Base-by-base conservation (phyloP, 1,140 invertebrate genomes). In the Drosophila lini region DNA sequence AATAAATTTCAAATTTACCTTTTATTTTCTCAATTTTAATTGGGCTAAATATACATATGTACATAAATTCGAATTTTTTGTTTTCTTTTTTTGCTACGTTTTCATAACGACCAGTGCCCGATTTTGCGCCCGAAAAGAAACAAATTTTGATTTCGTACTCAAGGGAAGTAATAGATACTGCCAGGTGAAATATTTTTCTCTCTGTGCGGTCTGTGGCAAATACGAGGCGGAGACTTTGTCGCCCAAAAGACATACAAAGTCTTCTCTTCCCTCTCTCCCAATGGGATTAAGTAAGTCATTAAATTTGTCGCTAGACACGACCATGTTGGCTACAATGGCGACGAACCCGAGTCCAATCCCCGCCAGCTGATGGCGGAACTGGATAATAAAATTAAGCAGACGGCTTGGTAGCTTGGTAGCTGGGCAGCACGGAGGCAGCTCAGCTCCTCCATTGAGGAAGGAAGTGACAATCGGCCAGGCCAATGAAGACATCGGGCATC, bases 281-380 rank as follows among this genome's bases (percentile, higher is more conserved):
- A 81, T 78, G 85, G 48, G 84, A 81, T 81, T 89, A 85, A 90
- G 84, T 89, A 90, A 89, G 85, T 85, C 84, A 89, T 89, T 89
- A 89, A 89, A 89, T 85, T 88, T 89, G 84, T 88, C 84, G 84
- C 84, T 88, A 88, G 84, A 89, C 84, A 88, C 84, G 83, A 88
- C 83, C 77, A 83, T 80, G 68, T 84, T 80, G 80, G 80, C 84
- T 80, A 84, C 77, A 81, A 89, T 86, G 83, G 82, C 80, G 80
- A 88, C 83, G 36, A 53, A 38, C 52, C 19, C 50, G 16, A 53
- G 50, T 13, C 32, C 52, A 83, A 86, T 80, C 58, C 78, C 62
- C 45, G 52, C 59, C 75, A 52, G 64, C 64, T 71, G 84, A 88
- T 88, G 85, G 84, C 78, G 65, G 56, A 80, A 80, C 62, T 78